Percentiles rank a stretch among this genome's conserved stretches.
Conservation (phyloP, 2,888 invertebrate genomes). For the Gari tellinella region DNA sequence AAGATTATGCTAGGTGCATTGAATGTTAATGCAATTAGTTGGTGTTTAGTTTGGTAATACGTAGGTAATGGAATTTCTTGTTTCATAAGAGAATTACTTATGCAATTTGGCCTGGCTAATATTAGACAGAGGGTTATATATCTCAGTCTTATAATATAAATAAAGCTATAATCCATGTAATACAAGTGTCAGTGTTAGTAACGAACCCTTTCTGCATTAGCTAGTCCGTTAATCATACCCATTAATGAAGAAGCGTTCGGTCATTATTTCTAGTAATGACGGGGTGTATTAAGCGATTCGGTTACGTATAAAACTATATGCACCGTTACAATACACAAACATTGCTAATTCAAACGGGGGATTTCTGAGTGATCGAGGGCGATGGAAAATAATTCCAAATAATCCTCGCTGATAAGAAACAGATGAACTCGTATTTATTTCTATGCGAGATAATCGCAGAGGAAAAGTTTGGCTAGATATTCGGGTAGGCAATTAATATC, state of each 20-base stretch:
- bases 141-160: too few relatives aligned
- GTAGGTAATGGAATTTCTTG: too few relatives aligned
- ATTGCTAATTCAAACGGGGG: slow-evolving; percentile 49
- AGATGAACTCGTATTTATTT: slow-evolving; percentile 45
- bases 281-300: slow-evolving; percentile 29
- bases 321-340: slow-evolving; percentile 40
- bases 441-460: slow-evolving; percentile 32
- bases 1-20: too few relatives aligned
- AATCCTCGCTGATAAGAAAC: slow-evolving; percentile 49
- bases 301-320: slow-evolving; percentile 44
- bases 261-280: slow-evolving; percentile 14
- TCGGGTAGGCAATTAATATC: slow-evolving; percentile 61
- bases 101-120: too few relatives aligned
- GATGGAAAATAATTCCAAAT: slow-evolving; percentile 50
- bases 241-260: slow-evolving; percentile 37
- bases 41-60: too few relatives aligned
- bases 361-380: slow-evolving; percentile 49
- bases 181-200: too few relatives aligned
- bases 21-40: too few relatives aligned
- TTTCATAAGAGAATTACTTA: too few relatives aligned
- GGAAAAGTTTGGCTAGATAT: slow-evolving; percentile 19
- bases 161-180: too few relatives aligned
- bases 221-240: slow-evolving; percentile 21
- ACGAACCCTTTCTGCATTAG: too few relatives aligned
- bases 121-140: too few relatives aligned